Evolutionary conservation across 2,797 vertebrate genomes (phyloP), one percentile per base, ranked within the genome.

Genomic region (Austrolebias charrua): DNA sequence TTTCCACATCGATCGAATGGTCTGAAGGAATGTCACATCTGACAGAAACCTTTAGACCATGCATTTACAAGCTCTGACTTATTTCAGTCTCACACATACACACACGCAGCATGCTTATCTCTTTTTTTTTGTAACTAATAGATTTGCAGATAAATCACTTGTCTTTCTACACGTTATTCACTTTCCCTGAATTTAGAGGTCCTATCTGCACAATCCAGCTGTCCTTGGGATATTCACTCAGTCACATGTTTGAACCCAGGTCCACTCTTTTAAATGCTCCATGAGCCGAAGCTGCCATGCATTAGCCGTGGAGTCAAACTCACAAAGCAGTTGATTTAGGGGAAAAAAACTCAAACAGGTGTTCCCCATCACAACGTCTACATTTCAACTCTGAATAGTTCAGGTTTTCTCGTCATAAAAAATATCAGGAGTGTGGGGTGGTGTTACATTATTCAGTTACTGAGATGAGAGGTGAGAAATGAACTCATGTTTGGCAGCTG

Each of bases 21-120:
- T 73, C 66, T 67, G 57, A 81, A 83, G 81, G 82, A 87, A 89
- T 84, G 81, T 81, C 66, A 66, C 70, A 61, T 76, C 74, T 73
- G 80, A 79, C 61, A 62, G 75, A 69, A 82, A 75, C 63, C 55
- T 75, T 58, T 65, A 53, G 61, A 52, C 63, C 38, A 52, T 10
- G 4, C 72, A 61, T 55, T 65, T 53, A 44, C 56, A 61, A 52
- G 28, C 53, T 53, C 58, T 53, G 40, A 63, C 60, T 53, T 67
- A 59, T 70, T 60, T 69, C 45, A 60, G 61, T 63, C 29, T 64
- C 51, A 4, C 58, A 33, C 44, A 63, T 44, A 44, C 44, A 35
- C 47, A 57, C 63, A 58, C 51, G 52, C 58, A 55, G 16, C 19
- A 71, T 65, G 13, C 19, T 57, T 55, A 28, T 55, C 69, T 60